These are phyloP conservation scores for Drosophila parthenogenetica DNA, from an alignment of 2,888 invertebrate genomes.

Conservation along the genomic window DNA sequence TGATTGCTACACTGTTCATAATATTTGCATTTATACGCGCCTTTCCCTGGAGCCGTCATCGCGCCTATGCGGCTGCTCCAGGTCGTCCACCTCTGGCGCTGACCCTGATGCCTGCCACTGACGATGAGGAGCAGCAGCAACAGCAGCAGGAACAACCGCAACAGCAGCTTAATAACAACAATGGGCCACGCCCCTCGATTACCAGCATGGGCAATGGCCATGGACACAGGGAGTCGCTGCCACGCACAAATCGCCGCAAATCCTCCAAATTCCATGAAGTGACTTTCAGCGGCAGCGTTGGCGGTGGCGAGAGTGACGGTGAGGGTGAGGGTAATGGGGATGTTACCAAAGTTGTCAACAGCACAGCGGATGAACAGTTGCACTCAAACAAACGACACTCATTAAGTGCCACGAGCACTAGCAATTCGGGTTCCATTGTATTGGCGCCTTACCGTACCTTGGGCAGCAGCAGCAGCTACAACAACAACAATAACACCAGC, in stretches of 20 bases:
- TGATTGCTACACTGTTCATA: slow-evolving; percentile 85
- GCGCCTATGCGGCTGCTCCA: slow-evolving; percentile 35
- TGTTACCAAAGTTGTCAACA: slow-evolving; percentile 10
- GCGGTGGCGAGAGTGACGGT: slow-evolving; percentile 76
- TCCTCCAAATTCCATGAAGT: slow-evolving; percentile 82
- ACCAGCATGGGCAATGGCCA: slow-evolving; percentile 51
- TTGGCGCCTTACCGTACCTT: slow-evolving; percentile 67
- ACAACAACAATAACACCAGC: neutral
- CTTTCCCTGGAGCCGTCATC: slow-evolving; percentile 84
- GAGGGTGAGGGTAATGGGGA: slow-evolving; percentile 46
- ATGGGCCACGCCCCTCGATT: slow-evolving; percentile 60
- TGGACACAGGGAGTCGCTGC: slow-evolving; percentile 32
- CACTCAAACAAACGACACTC: slow-evolving; percentile 60
- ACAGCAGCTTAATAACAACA: slow-evolving; percentile 44
- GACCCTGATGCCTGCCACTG: slow-evolving; percentile 46
- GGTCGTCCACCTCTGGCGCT: slow-evolving; percentile 53
- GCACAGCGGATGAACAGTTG: neutral
- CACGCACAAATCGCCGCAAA: slow-evolving; percentile 64
- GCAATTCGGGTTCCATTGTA: slow-evolving; percentile 58
- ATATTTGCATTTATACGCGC: slow-evolving; percentile 85
- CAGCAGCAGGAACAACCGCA: slow-evolving; percentile 8
- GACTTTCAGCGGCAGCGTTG: slow-evolving; percentile 82
- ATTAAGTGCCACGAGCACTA: slow-evolving; percentile 67
- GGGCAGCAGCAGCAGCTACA: slow-evolving; percentile 36
- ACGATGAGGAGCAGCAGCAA: slow-evolving; percentile 33